Evolutionary conservation across 2,113 vertebrate species (phyloP), one percentile per base, ranked within the genome.

Genomic region (Glaucomys volans): DNA sequence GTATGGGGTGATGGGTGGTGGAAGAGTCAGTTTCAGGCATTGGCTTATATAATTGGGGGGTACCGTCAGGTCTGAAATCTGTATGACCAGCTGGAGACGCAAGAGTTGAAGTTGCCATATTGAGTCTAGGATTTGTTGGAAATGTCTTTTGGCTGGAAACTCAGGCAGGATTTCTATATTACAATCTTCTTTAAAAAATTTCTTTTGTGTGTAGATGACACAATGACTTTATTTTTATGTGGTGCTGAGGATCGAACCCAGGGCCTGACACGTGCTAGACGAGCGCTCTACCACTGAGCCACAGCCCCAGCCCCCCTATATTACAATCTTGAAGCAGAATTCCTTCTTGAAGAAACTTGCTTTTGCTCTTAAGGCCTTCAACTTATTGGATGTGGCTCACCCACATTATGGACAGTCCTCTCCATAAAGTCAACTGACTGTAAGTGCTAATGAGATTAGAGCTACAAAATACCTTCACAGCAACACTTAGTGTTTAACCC

Each of bases 361-460:
- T 90, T 96, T 77, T 88, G 66, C 20, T 91, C 30, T 40, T 75
- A 57, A 74, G 50, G 47, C 72, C 32, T 94, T 85, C 35, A 44
- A 9, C 59, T 72, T 20, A 67, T 59, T 72, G 52, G 11, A 16
- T 18, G 20, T 44, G 32, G 18, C 42, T 24, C 12, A 20, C 28
- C 22, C 14, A 7, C 4, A 1, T 66, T 72, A 44, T 71, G 28
- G 54, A 50, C 47, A 42, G 18, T 35, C 14, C 57, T 89, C 26
- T 88, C 47, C 4, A 66, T 67, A 82, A 44, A 10, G 28, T 86
- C 35, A 47, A 0, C 17, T 30, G 30, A 52, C 52, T 71, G 4
- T 44, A 42, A 82, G 13, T 28, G 16, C 59, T 71, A 67, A 75
- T 75, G n/a, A 37, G 22, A 75, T 75, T n/a, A 37, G 22, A 35